Base-by-base conservation (phyloP, 2,888 invertebrate species). In the Fragum sueziense region DNA sequence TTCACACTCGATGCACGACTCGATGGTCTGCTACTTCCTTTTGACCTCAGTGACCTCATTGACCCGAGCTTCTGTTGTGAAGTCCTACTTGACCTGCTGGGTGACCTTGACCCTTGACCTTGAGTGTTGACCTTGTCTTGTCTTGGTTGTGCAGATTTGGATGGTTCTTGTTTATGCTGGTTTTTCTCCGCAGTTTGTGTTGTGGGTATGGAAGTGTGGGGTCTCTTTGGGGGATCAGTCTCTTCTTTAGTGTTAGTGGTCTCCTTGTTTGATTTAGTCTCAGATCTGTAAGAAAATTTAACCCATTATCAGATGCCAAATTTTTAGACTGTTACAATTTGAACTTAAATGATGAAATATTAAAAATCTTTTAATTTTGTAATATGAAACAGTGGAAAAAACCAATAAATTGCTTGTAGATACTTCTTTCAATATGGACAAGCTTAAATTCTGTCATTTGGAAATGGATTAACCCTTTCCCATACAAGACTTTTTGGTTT, bases 51-150 rank as follows among this genome's bases (percentile, higher is more conserved):
- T 54, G 76, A 79, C 67, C 62, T 80, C 41, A 41, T 65, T 65
- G 82, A 61, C 14, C 73, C 69, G 22, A 68, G 17, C 14, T 81
- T 80, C 31, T 41, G 78, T 9, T 76, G 78, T 17, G 83, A 84
- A 51, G n/a, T 69, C 31, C 52, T 69, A 52, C 70, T 69, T 70
- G 69, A 72, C 14, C 83, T 75, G 51, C 78, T 84, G 37, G 76
- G 68, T 59, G 69, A 73, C 65, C 65, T 65, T 65, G 65, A 25
- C 22, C 65, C 65, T 65, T 65, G 65, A 65, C 65, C 65, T 65
- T 65, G 22, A 27, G 41, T 65, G 4, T 41, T 47, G 47, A 25
- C 6, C n/a, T 61, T 61, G n/a, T 65, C 65, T 41, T 29, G 37
- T 41, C 25, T 41, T 41, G 41, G 41, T 7, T 37, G 37, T 25